phyloP scores from a whole-genome alignment of 2,888 invertebrate genomes.

The Timema podura region DNA sequence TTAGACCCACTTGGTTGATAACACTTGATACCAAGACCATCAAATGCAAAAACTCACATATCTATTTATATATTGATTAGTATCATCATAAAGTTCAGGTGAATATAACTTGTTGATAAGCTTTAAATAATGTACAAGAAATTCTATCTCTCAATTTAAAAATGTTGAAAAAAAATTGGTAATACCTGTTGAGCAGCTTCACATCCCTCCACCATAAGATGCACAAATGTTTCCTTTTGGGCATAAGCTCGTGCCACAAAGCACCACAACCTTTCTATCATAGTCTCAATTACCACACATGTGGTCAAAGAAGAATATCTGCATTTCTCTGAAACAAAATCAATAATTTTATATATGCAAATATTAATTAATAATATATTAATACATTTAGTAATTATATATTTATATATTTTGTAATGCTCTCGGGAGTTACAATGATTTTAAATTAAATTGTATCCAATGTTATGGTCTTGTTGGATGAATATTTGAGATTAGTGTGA shows the following conservation, averaged over 20 bases:
- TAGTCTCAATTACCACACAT: slow-evolving; percentile 68
- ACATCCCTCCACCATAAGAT: slow-evolving; percentile 51
- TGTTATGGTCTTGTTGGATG: no score
- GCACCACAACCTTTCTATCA: slow-evolving; percentile 65
- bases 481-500: no score
- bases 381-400: no score
- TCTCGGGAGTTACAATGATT: no score
- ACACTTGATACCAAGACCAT: no score
- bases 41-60: no score
- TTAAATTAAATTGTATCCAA: no score
- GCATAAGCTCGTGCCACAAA: slow-evolving; percentile 63
- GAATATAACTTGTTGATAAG: neutral
- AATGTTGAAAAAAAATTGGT: neutral
- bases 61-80: no score
- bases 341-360: neutral
- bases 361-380: no score
- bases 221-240: slow-evolving; percentile 45
- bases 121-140: neutral
- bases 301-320: slow-evolving; percentile 74
- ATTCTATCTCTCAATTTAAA: neutral
- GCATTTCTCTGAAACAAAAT: slow-evolving; percentile 54
- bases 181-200: slow-evolving; percentile 36
- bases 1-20: no score
- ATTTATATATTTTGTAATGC: no score
- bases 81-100: no score